Conservation (phyloP, 2,113 vertebrate genomes). For the Grallaria varia region DNA sequence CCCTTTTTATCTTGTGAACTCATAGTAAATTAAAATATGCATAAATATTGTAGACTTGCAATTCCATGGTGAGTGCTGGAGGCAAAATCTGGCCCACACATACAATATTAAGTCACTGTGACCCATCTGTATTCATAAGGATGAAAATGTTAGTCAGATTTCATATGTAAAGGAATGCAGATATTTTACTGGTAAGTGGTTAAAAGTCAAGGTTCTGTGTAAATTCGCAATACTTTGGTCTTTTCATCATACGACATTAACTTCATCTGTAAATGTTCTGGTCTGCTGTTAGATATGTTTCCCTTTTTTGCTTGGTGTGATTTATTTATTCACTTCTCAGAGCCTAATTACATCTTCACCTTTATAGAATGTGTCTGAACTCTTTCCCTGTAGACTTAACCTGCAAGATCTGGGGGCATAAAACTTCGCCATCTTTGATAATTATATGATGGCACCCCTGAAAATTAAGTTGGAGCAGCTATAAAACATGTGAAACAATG, state of each 20-base stretch:
- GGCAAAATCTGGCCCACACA: neutral
- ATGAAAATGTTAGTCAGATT: conserved; percentile 5
- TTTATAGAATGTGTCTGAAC: conserved; percentile 56
- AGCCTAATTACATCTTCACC: conserved; percentile 50
- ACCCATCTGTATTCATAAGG: neutral
- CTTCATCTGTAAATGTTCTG: conserved; percentile 1
- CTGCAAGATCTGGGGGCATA: conserved; percentile 49
- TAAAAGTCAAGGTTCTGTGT: conserved; percentile 22
- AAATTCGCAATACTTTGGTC: conserved; percentile 24
- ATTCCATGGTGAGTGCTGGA: neutral
- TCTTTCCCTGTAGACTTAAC: conserved; percentile 49
- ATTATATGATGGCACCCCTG: conserved; percentile 46
- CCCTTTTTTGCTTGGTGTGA: conserved; percentile 39
- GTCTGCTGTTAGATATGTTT: conserved; percentile 12
- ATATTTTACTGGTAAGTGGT: neutral
- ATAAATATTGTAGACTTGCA: neutral
- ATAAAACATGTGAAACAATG: conserved; percentile 46
- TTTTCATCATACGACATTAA: conserved; percentile 4
- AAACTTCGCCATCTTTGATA: conserved; percentile 67
- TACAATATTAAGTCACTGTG: neutral
- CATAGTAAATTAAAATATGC: neutral
- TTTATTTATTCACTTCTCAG: conserved; percentile 65
- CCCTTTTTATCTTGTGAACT: neutral
- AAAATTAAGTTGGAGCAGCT: conserved; percentile 64
- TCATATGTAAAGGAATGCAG: neutral